phyloP scores from a whole-genome alignment of 2,888 invertebrate species.

The Papilio elwesi region DNA sequence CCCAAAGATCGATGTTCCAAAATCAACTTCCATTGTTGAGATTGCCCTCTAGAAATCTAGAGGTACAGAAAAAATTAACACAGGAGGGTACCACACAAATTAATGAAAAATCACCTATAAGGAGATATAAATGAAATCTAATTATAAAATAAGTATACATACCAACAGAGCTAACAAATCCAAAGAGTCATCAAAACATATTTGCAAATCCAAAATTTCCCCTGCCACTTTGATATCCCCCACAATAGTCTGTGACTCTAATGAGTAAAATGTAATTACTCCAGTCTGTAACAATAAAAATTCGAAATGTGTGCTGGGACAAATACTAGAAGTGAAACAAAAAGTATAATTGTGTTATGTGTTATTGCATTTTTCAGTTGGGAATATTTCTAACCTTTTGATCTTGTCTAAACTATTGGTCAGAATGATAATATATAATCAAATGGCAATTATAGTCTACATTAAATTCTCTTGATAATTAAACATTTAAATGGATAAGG shows the following conservation, averaged over 20 bases:
- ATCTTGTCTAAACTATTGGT: too few relatives aligned
- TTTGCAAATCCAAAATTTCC: conserved; percentile 85
- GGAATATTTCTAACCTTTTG: too few relatives aligned
- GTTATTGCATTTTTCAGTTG: too few relatives aligned
- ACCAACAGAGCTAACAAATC: conserved; percentile 82
- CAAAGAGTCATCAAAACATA: conserved; percentile 89
- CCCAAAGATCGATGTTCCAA: conserved; percentile 90
- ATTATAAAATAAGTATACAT: conserved; percentile 48
- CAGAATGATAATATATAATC: too few relatives aligned
- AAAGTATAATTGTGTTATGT: too few relatives aligned
- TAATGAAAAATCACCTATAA: too few relatives aligned
- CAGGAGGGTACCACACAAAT: too few relatives aligned
- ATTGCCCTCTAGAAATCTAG: conserved; percentile 89
- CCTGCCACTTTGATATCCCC: conserved; percentile 87
- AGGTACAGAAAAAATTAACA: not conserved
- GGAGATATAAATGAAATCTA: not conserved
- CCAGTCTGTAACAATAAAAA: conserved; percentile 72
- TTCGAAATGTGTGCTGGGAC: too few relatives aligned
- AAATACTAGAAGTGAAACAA: too few relatives aligned
- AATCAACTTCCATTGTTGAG: conserved; percentile 92
- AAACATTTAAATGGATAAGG: too few relatives aligned
- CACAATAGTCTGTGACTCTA: conserved; percentile 87
- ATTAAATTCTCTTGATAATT: too few relatives aligned
- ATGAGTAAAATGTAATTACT: conserved; percentile 87
- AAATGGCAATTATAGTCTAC: too few relatives aligned